phyloP scores from a whole-genome alignment of 1,140 invertebrate species.

The Steinernema khuongi region DNA sequence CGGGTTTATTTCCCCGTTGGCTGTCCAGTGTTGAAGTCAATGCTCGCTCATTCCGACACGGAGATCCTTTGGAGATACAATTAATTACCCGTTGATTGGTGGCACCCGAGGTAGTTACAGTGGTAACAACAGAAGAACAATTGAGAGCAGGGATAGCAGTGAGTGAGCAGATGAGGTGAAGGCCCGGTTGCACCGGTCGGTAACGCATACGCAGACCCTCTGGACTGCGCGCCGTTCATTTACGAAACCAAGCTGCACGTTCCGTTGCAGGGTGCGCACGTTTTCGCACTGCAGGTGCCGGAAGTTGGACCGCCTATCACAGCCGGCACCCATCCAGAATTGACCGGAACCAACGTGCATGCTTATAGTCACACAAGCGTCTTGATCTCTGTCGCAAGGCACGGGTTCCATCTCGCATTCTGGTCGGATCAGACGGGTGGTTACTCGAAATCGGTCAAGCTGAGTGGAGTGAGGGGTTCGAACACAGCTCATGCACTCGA shows the following conservation, averaged over 20 bases:
- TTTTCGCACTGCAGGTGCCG: constrained; percentile 33
- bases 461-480: constrained; percentile 27
- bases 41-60: background rate
- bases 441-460: constrained; percentile 38
- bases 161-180: background rate
- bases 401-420: constrained; percentile 37
- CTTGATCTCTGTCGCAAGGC: constrained; percentile 36
- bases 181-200: constrained; percentile 28
- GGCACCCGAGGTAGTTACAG: background rate
- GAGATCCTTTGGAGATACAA: constrained; percentile 12
- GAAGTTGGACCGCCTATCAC: constrained; percentile 33
- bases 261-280: constrained; percentile 30
- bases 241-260: constrained; percentile 33
- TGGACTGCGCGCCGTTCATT: constrained; percentile 36
- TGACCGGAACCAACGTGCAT: constrained; percentile 38
- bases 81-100: background rate
- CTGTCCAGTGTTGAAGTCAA: background rate
- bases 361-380: constrained; percentile 36
- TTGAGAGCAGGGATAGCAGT: background rate
- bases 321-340: constrained; percentile 35
- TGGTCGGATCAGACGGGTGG: constrained; percentile 34
- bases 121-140: background rate
- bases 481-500: constrained; percentile 10
- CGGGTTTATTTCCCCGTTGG: background rate
- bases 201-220: constrained; percentile 31